Evolutionary conservation across 2,113 vertebrate species (phyloP).

Genomic region (Alaudala cheleensis): DNA sequence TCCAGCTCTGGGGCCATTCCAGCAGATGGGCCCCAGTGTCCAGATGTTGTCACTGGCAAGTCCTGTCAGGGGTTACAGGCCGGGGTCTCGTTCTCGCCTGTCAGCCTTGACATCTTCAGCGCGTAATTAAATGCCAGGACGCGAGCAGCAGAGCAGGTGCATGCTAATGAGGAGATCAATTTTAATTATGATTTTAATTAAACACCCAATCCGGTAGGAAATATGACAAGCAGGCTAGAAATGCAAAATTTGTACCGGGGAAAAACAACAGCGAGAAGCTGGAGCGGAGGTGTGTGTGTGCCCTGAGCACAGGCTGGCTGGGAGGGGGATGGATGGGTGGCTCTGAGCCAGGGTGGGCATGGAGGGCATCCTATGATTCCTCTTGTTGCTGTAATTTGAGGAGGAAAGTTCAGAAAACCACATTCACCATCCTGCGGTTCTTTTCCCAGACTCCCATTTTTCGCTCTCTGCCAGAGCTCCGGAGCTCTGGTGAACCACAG

Average conservation of each 20-base stretch:
- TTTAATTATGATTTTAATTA: conserved; percentile 95
- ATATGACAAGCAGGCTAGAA: conserved; percentile 78
- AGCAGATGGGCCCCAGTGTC: conserved; percentile 7
- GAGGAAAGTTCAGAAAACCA: background rate
- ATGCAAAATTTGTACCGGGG: conserved; percentile 50
- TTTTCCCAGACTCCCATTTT: background rate
- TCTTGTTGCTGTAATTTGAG: background rate
- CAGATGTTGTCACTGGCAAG: conserved; percentile 47
- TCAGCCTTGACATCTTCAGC: conserved; percentile 80
- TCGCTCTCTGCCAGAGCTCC: background rate
- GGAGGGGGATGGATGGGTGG: background rate
- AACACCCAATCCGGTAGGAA: conserved; percentile 84
- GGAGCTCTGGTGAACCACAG: background rate
- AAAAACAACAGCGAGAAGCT: background rate
- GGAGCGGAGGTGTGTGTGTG: background rate
- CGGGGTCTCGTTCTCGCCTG: conserved; percentile 74
- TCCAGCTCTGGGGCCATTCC: background rate
- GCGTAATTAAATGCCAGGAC: conserved; percentile 77
- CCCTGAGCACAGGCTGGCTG: background rate
- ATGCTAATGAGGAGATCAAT: conserved; percentile 91
- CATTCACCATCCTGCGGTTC: background rate
- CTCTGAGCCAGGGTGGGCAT: background rate
- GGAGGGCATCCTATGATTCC: background rate
- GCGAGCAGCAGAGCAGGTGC: conserved; percentile 84
- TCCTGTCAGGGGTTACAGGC: conserved; percentile 53